Evolutionary conservation across 92 coral and sea anemone species (phyloP), one percentile per base, ranked within the genome.

Genomic region (Palythoa heliodiscus): DNA sequence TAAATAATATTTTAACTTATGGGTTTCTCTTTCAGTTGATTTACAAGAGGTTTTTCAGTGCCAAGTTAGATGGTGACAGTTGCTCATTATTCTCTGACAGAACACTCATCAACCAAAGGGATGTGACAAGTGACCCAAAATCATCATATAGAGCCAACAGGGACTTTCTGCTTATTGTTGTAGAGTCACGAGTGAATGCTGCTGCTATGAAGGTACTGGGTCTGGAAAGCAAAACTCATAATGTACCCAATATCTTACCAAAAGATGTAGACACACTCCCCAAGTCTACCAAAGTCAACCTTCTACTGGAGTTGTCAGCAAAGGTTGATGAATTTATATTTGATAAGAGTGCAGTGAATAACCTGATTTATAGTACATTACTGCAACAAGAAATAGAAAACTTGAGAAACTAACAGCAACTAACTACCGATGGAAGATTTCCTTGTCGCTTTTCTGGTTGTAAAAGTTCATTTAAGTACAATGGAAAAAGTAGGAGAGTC

Each of bases 381-480:
- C 70, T 89, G 29, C 52, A 84, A 64, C 91, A 90, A 76, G 91
- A 92, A 85, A 89, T 19, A 64, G 86, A 85, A 60, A 67, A 83
- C 66, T 19, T 77, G 7, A 52, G 82, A 35, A 43, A 90, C 66
- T 78, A 77, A 60, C 93, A 92, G 66, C 50, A 82, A 66, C 85
- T 92, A 40, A 92, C 92, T 48, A 76, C 70, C 4, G 88, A 85
- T 52, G 91, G 93, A 4, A 82, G 91, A 83, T 92, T 90, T 77
- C 91, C 91, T 20, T 90, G 95, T 69, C 38, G 93, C 47, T 92
- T 74, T 76, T 78, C 76, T 2, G 92, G 95, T 8, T 93, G 95
- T 83, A 73, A 83, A 2, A 82, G 58, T 24, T 88, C 93, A 19
- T 93, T 93, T 35, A 93, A 88, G 80, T 87, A 84, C 64, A 79